Base-by-base conservation (phyloP, 2,888 invertebrate genomes). In the Brachyopa scutellaris region DNA sequence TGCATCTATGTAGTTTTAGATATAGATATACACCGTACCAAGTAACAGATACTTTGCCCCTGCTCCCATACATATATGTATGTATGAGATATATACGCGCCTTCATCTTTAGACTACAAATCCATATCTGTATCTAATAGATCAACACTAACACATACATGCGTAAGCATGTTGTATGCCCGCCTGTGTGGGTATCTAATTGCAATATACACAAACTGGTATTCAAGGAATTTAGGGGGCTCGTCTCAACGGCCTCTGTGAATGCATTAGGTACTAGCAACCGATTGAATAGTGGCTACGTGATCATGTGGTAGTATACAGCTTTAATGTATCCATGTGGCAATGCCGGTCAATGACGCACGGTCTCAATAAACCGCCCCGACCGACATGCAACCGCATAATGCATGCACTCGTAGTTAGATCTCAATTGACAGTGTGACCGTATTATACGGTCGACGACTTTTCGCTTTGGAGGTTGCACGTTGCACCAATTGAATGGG, bases 141-240 rank as follows among this genome's bases (percentile, higher is more conserved):
- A 66, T 73, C 19, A 15, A 61, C 59, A 38, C 45, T 38, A 55
- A 2, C n/a, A n/a, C n/a, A n/a, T n/a, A n/a, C n/a, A n/a, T n/a
- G n/a, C n/a, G n/a, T n/a, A n/a, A n/a, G n/a, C n/a, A n/a, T n/a
- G n/a, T n/a, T n/a, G n/a, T n/a, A n/a, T n/a, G n/a, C n/a, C n/a
- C n/a, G n/a, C n/a, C n/a, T 51, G 11, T 47, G 38, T 45, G 26
- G 11, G 40, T 74, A 59, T 82, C 82, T 77, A 77, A 82, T 70
- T 64, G 51, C 17, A 38, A 49, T 64, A 49, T 6, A 26, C 31
- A 70, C 59, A 77, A 82, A 82, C 77, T 77, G 64, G 82, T 72
- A 82, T 82, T 77, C 77, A 77, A 77, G 64, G 82, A 82, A 82
- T 82, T 82, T 70, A 70, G 82, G 82, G 82, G 82, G 82, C 82